Evolutionary conservation across 2,113 vertebrate species (phyloP), one percentile per base, ranked within the genome.

Genomic region (Chaenogobius annularis): DNA sequence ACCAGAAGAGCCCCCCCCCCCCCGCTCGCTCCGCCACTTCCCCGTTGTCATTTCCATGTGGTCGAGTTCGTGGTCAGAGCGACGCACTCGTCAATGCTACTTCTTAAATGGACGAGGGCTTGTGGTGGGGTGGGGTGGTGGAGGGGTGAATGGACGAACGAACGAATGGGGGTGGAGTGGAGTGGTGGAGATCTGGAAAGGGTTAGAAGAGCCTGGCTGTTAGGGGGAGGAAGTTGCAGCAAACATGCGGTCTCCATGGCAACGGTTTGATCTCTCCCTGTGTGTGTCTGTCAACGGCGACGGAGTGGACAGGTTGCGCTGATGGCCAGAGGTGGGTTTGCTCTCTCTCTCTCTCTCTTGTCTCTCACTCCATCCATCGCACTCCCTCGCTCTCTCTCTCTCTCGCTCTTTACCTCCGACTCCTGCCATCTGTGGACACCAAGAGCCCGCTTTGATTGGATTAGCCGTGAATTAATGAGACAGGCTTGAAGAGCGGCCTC

Each of bases 221-320:
- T 79, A 81, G 88, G 87, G 61, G 89, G 81, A 80, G 79, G 88
- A 84, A 78, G 85, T 87, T 83, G 83, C 61, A 58, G 66, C 26
- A 89, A 92, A 91, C 92, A 91, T 85, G 89, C 87, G 54, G 86
- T 94, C 87, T 88, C 93, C 91, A 92, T 94, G 91, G 91, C 83
- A 91, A 93, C 92, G 61, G 83, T 90, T 87, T 89, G 89, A 91
- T 88, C 87, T 86, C 88, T 90, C 83, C 86, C 82, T 85, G 75
- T 70, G 54, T 44, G 79, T 79, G 85, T 85, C 90, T 92, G 89
- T 91, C 83, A 86, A 9, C 83, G 85, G 82, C 90, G 90, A 92
- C 80, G 26, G 87, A 93, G 87, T 84, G 83, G 81, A 88, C 83
- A 88, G 88, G 91, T 89, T 89, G 79, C 79, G 83, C 79, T 85